Evolutionary conservation across 2,113 vertebrate species (phyloP).

Genomic region (Phalacrocorax carbo): DNA sequence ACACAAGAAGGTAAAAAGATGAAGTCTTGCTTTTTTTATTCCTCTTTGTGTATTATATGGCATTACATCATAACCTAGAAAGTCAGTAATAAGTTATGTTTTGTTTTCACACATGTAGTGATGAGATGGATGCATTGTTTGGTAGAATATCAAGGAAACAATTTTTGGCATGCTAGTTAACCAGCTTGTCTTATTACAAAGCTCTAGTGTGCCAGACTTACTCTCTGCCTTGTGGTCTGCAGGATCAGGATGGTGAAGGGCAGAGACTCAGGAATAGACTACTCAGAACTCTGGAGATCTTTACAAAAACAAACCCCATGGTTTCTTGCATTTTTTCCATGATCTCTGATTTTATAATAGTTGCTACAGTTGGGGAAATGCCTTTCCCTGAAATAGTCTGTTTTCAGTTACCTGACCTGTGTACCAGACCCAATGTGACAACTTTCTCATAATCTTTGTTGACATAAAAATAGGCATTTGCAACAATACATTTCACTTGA

Average conservation of each 20-base stretch:
- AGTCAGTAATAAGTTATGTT: constrained; percentile 5
- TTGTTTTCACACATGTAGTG: not conserved
- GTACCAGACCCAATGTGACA: not conserved
- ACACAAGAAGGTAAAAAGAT: constrained; percentile 1
- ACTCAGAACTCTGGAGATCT: not conserved
- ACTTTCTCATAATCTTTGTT: not conserved
- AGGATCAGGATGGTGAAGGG: not conserved
- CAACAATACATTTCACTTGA: not conserved
- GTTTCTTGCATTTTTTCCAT: not conserved
- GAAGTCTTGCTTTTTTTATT: not conserved
- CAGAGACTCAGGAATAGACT: not conserved
- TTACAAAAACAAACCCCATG: not conserved
- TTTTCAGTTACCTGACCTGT: not conserved
- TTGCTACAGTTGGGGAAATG: not conserved
- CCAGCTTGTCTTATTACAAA: not conserved
- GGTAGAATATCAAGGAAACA: constrained; percentile 1
- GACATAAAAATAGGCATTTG: not conserved
- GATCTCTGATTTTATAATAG: not conserved
- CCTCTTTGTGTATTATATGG: not conserved
- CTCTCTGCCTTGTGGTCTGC: not conserved
- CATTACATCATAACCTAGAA: constrained; percentile 18
- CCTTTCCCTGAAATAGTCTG: not conserved
- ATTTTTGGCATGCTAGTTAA: not conserved
- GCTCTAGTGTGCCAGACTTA: not conserved
- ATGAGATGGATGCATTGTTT: constrained; percentile 9